phyloP scores from a whole-genome alignment of 2,797 vertebrate genomes.

The Urophycis tenuis region DNA sequence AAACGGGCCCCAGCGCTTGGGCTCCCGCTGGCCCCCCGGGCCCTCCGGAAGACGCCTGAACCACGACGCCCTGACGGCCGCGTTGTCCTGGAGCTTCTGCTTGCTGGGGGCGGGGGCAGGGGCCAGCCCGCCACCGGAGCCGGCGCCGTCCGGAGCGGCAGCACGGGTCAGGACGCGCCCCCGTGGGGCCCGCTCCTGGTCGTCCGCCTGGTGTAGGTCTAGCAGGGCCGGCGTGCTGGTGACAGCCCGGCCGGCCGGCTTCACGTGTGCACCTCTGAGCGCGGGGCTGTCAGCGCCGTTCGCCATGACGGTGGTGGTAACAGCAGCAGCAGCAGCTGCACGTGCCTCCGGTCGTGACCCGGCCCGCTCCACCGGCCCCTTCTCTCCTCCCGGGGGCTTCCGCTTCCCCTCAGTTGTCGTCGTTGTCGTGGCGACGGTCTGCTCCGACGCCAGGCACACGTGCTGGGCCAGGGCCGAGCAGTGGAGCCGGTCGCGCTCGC shows the following conservation, averaged over 20 bases:
- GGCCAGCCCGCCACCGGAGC: background rate
- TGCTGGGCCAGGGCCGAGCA: slow-evolving; percentile 47
- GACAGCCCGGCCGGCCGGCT: slow-evolving; percentile 36
- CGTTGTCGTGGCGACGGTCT: background rate
- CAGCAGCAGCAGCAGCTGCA: background rate
- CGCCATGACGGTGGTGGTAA: no score
- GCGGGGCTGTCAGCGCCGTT: slow-evolving; percentile 10
- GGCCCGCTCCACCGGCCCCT: background rate
- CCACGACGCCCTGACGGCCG: slow-evolving; percentile 42
- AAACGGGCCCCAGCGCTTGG: background rate
- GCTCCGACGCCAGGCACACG: slow-evolving; percentile 41
- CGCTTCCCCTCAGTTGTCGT: background rate
- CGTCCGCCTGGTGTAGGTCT: slow-evolving; percentile 7
- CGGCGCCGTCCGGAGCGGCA: slow-evolving; percentile 4
- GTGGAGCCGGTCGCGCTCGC: slow-evolving; percentile 47
- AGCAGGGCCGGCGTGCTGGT: slow-evolving; percentile 33
- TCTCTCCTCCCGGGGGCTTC: slow-evolving; percentile 26
- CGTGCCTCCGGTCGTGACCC: background rate
- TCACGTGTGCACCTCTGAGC: slow-evolving; percentile 14
- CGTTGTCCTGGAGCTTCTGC: slow-evolving; percentile 48
- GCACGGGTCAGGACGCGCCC: no score
- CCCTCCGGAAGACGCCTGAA: slow-evolving; percentile 33
- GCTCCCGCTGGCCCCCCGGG: background rate
- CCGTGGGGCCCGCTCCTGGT: background rate
- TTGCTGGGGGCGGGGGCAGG: slow-evolving; percentile 31